Evolutionary conservation across 2,888 invertebrate species (phyloP), one percentile per base, ranked within the genome.

Genomic region (Archips xylosteana): DNA sequence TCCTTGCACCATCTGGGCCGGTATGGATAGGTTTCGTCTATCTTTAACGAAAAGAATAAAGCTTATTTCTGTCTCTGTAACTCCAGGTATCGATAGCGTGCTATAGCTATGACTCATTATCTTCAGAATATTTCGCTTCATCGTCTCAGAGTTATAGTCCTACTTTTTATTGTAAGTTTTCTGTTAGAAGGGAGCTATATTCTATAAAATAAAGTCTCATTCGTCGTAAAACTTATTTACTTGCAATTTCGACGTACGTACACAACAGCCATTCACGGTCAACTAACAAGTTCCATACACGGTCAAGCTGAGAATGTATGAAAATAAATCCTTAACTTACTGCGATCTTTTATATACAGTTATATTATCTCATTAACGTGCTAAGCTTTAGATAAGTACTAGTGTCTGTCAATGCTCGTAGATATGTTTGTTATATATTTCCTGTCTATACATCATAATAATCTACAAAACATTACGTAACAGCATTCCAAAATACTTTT

Each of bases 221-320:
- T 79, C 80, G 77, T 82, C 81, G 80, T 84, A 84, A 80, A 85
- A 82, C 79, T 83, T 85, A 86, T 87, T 82, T 87, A 87, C 79
- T 87, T 80, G 76, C 81, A 83, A 60, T 60, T 36, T 60, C 78
- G 75, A 75, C 76, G 79, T 81, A 75, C 76, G 79, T 81, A 80
- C 82, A 77, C 78, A 80, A 82, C 86, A 86, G 84, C 83, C 83
- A 82, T 82, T 76, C 77, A 75, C 78, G 77, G 76, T 78, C 77
- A 77, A 76, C 76, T 78, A 76, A 75, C 78, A 76, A 76, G 57
- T 57, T 32, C 57, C 57, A 79, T 77, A 78, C 76, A 15, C 72
- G 70, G 69, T 77, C 70, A 79, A 80, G 79, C 78, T 76, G 76
- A 76, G 70, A 76, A 76, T 70, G 72, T 76, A 76, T 49, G 75